phyloP scores from a whole-genome alignment of 2,797 vertebrate genomes.

The Hyperoplus immaculatus region DNA sequence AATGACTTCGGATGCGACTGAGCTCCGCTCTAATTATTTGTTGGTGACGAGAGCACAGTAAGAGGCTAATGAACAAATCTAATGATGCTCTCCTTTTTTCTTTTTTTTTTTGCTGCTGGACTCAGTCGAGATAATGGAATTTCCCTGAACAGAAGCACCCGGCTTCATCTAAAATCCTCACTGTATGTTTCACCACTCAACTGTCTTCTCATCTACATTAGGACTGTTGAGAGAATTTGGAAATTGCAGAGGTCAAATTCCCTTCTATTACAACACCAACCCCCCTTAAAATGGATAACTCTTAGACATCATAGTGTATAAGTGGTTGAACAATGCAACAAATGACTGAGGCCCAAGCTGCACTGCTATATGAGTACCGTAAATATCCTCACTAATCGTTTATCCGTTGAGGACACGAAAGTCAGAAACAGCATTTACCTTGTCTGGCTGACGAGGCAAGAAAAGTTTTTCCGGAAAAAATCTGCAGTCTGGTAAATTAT shows the following conservation, averaged over 20 bases:
- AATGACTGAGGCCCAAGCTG: too few relatives aligned
- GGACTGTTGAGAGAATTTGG: not conserved
- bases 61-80: conserved; percentile 79
- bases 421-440: too few relatives aligned
- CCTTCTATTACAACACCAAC: not conserved
- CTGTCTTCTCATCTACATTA: not conserved
- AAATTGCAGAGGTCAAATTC: not conserved
- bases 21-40: conserved; percentile 73
- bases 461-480: not conserved
- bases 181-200: conserved; percentile 10
- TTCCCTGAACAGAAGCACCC: conserved; percentile 38
- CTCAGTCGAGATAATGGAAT: conserved; percentile 62
- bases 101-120: conserved; percentile 48
- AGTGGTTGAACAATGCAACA: too few relatives aligned
- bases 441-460: not conserved
- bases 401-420: not conserved
- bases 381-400: not conserved
- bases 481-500: not conserved
- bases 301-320: too few relatives aligned
- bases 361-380: too few relatives aligned
- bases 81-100: conserved; percentile 56
- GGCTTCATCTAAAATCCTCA: conserved; percentile 17
- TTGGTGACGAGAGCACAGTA: conserved; percentile 70
- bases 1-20: conserved; percentile 59
- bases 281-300: too few relatives aligned